Evolutionary conservation across 2,113 vertebrate genomes (phyloP).

Genomic region (Indri indri): DNA sequence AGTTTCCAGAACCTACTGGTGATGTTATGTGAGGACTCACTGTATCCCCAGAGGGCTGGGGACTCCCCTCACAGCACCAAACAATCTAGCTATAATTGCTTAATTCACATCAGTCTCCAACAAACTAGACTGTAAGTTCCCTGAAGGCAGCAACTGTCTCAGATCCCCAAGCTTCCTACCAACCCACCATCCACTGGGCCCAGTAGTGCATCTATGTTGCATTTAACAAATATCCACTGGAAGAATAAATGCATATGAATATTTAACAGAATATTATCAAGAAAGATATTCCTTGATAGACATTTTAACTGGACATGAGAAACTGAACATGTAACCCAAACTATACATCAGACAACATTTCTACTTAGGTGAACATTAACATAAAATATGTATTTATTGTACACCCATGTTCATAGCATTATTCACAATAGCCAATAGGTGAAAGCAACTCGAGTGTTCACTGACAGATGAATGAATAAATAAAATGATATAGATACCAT

Average conservation of each 20-base stretch:
- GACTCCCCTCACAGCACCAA: background rate
- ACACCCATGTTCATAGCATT: background rate
- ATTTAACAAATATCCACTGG: background rate
- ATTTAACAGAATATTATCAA: background rate
- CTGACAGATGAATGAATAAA: background rate
- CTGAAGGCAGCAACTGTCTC: background rate
- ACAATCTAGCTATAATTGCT: background rate
- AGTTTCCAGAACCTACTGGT: background rate
- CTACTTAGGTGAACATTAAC: background rate
- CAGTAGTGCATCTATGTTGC: background rate
- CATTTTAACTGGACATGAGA: background rate
- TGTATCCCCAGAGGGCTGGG: background rate
- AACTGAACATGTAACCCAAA: background rate
- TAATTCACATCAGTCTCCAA: background rate
- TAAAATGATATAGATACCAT: background rate
- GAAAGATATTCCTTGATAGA: slow-evolving; percentile 28
- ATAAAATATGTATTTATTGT: background rate
- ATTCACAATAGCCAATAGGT: background rate
- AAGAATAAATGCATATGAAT: background rate
- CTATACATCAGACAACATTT: background rate
- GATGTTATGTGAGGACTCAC: background rate
- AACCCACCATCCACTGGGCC: background rate
- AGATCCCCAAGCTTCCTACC: background rate
- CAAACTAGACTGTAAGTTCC: background rate
- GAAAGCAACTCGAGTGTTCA: background rate